Evolutionary conservation across 1,140 invertebrate species (phyloP), one percentile per base, ranked within the genome.

Genomic region (Solenopsis fugax): DNA sequence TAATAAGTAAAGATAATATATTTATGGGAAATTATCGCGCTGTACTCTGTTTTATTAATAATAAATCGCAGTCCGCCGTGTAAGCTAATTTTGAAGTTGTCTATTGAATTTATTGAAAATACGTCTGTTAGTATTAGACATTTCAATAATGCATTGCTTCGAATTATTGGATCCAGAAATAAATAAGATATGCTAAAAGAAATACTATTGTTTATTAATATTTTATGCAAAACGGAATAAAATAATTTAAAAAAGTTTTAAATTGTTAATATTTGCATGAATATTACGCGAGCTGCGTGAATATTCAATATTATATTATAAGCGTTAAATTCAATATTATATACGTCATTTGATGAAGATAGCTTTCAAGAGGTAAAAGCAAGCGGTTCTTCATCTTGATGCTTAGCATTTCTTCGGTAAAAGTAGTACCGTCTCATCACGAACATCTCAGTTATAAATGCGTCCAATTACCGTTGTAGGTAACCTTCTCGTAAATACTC

Each of bases 381-480:
- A 24, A 24, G 41, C n/a, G 52, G 18, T 80, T 67, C 29, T 69
- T 24, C 21, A 16, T 78, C n/a, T 67, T 54, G 4, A 45, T 29
- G n/a, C n/a, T 67, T 58, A 45, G n/a, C 29, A 54, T 73, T 82
- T 72, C 24, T 69, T 34, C 18, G 21, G 4, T 48, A 84, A 75
- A 75, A 84, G 41, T 75, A 48, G 37, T 48, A 48, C 37, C 54
- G 41, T 60, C 24, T 82, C 37, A 34, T 48, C 41, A 54, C 60
- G 77, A 75, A 75, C 69, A 60, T 60, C 24, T 12, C n/a, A 34
- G 13, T 82, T 72, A 82, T 84, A 73, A 60, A 84, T 73, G 24
- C 16, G 18, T 21, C 69, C 69, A 84, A 84, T 73, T 81, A 69
- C 48, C 5, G 50, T 81, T 41, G 18, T 13, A 37, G n/a, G n/a